These are phyloP conservation scores for Apostichopus japonicus DNA, from an alignment of 35 echinoderm and acorn worm genomes.

Conservation along the genomic window DNA sequence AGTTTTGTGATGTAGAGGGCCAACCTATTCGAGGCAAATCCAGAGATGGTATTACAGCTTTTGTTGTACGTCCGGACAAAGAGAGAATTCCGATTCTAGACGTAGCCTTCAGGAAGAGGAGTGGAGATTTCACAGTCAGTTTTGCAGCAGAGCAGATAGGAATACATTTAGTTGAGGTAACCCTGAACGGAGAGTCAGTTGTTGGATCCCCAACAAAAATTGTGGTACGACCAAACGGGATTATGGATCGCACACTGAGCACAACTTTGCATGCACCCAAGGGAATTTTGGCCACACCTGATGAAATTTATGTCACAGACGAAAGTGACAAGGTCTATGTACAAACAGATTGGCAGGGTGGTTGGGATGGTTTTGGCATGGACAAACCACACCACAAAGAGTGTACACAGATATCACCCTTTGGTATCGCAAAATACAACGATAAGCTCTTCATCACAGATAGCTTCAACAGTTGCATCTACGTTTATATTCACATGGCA, in stretches of 20 bases:
- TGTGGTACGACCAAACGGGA: not conserved
- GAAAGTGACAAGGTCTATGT: no score
- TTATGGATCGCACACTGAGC: not conserved
- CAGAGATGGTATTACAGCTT: not conserved
- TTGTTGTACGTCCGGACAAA: not conserved
- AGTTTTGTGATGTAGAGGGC: slow-evolving; percentile 4
- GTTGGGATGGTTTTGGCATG: no score
- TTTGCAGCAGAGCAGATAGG: not conserved
- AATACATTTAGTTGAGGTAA: not conserved
- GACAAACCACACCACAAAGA: no score
- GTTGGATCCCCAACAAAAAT: not conserved
- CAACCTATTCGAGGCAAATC: not conserved
- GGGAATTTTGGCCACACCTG: not conserved
- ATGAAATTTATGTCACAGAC: not conserved
- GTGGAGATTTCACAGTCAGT: not conserved
- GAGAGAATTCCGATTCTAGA: not conserved
- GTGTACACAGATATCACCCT: not conserved
- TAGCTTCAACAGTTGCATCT: slow-evolving; percentile 9
- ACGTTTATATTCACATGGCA: not conserved
- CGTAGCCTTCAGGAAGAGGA: not conserved
- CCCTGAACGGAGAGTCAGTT: not conserved
- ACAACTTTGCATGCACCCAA: not conserved
- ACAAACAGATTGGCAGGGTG: not conserved
- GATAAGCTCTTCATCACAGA: not conserved
- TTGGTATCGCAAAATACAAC: not conserved